phyloP scores from a whole-genome alignment of 1,140 invertebrate genomes.

The Rhizoglyphus robini region DNA sequence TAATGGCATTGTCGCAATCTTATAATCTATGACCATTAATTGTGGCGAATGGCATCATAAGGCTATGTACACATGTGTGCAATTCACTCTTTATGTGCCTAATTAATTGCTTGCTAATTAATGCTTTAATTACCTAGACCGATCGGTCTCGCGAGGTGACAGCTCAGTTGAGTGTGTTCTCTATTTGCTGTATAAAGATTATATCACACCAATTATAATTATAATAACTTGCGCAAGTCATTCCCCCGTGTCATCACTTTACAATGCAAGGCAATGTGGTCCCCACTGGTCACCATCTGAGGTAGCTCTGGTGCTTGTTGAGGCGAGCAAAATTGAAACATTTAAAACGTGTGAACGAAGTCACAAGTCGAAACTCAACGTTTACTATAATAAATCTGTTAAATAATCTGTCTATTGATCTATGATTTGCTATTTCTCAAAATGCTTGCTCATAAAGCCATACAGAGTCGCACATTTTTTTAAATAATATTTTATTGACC shows the following conservation, averaged over 20 bases:
- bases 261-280: conserved; percentile 47
- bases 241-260: conserved; percentile 26
- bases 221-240: conserved; percentile 56
- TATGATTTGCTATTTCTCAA: too few relatives aligned
- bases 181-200: background rate
- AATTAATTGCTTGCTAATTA: too few relatives aligned
- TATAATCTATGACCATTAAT: conserved; percentile 45
- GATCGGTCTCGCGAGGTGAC: too few relatives aligned
- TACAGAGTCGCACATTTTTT: too few relatives aligned
- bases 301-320: conserved; percentile 47
- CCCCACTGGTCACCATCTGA: conserved; percentile 50
- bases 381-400: too few relatives aligned
- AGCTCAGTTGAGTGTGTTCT: background rate
- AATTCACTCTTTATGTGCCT: conserved; percentile 48
- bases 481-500: too few relatives aligned
- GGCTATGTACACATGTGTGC: conserved; percentile 42
- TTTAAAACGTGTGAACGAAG: too few relatives aligned
- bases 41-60: conserved; percentile 42
- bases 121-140: conserved; percentile 50
- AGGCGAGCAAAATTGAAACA: conserved; percentile 45
- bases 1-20: conserved; percentile 46
- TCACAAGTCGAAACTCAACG: too few relatives aligned
- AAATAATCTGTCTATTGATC: too few relatives aligned
- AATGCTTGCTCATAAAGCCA: too few relatives aligned
- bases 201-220: conserved; percentile 46